Percentiles rank a stretch among this genome's conserved stretches.
Evolutionary conservation across 2,113 vertebrate species (phyloP).

Genomic region (Baryphthengus martii): DNA sequence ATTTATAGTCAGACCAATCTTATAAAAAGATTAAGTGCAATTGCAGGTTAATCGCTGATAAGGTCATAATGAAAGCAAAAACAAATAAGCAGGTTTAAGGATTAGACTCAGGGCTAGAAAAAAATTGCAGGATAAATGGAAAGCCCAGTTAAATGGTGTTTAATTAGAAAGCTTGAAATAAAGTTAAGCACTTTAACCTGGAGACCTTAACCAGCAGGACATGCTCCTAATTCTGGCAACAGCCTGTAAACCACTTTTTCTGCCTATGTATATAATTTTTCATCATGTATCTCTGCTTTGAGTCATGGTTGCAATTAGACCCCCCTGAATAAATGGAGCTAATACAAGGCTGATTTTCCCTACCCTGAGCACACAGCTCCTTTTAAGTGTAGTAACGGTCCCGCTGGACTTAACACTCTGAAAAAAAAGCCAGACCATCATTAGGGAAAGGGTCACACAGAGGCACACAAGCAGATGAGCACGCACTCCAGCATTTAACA

Average conservation of each 20-base stretch:
- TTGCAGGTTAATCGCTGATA: conserved; percentile 51
- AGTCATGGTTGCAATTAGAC: neutral
- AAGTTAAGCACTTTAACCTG: neutral
- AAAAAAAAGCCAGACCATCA: neutral
- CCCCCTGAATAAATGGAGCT: neutral
- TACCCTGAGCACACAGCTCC: neutral
- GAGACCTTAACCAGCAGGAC: neutral
- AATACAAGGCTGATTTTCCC: neutral
- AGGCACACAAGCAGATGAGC: accelerated
- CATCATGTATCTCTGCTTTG: neutral
- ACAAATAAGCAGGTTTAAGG: conserved; percentile 25
- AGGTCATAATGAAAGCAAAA: conserved; percentile 38
- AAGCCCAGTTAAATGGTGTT: neutral
- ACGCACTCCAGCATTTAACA: accelerated
- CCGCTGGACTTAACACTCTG: neutral
- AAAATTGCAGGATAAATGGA: neutral
- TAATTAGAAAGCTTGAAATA: conserved; percentile 28
- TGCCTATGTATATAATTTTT: neutral
- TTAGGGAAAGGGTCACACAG: neutral
- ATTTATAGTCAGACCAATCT: conserved; percentile 22
- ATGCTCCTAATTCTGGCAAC: neutral
- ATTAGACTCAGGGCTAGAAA: neutral
- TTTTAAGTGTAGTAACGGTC: neutral
- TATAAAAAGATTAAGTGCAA: conserved; percentile 45
- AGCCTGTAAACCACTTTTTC: neutral